phyloP scores from a whole-genome alignment of 2,888 invertebrate genomes.

The Hyposoter didymator region DNA sequence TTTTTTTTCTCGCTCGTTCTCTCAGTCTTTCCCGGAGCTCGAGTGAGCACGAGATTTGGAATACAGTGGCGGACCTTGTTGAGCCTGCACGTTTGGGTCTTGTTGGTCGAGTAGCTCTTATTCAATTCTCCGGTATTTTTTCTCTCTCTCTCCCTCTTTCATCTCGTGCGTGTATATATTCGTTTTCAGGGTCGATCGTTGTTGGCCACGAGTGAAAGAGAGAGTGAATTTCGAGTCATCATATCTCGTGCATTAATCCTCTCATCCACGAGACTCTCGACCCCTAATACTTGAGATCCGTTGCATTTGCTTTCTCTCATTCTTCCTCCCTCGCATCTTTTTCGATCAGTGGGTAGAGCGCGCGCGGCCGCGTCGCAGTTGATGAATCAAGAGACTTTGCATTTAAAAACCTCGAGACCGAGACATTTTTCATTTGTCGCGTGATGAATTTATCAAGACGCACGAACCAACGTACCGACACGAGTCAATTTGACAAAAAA shows the following conservation, averaged over 20 bases:
- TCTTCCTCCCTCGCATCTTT: conserved; percentile 17
- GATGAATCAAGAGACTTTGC: conserved; percentile 61
- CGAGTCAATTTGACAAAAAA: no score
- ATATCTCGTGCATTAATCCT: conserved; percentile 60
- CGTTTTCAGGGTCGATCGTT: conserved; percentile 61
- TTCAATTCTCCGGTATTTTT: conserved; percentile 65
- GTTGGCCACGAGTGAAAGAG: conserved; percentile 18
- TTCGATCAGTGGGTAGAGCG: conserved; percentile 4
- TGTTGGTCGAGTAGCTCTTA: conserved; percentile 56
- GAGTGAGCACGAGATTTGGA: conserved; percentile 22
- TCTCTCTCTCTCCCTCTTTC: conserved; percentile 28
- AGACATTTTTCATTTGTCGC: background rate
- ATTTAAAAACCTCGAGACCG: background rate
- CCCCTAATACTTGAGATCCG: conserved; percentile 57
- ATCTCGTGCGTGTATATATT: conserved; percentile 36
- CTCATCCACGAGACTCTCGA: conserved; percentile 54
- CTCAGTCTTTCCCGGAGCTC: background rate
- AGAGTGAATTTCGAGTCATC: conserved; percentile 43
- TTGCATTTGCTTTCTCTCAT: conserved; percentile 32
- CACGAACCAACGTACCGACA: background rate
- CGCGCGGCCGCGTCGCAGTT: conserved; percentile 18
- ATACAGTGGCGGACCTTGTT: conserved; percentile 76
- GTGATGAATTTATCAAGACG: background rate
- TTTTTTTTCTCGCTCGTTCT: background rate
- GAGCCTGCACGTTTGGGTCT: conserved; percentile 50